Evolutionary conservation across 2,797 vertebrate species (phyloP).

Genomic region (Sebastes kiyomatsui): DNA sequence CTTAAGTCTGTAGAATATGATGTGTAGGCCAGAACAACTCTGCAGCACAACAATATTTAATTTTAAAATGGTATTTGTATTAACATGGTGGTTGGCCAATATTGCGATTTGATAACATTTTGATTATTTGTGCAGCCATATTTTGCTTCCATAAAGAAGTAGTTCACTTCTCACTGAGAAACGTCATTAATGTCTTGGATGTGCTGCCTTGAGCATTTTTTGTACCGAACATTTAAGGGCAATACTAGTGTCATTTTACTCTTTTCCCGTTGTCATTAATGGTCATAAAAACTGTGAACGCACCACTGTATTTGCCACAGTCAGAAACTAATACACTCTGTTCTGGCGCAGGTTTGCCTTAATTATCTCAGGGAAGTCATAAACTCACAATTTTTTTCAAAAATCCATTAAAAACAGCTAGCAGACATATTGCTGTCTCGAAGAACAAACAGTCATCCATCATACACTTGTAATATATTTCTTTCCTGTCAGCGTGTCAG

Average conservation of each 20-base stretch:
- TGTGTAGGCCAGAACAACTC: too few relatives aligned
- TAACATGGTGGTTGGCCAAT: too few relatives aligned
- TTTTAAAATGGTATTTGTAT: too few relatives aligned
- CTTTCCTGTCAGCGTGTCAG: constrained; percentile 31
- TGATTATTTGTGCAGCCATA: neutral
- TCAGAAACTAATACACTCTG: constrained; percentile 29
- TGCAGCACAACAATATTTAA: too few relatives aligned
- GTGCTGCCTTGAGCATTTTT: constrained; percentile 7
- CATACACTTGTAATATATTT: constrained; percentile 30
- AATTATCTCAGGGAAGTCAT: constrained; percentile 50
- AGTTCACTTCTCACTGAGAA: neutral
- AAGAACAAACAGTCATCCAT: constrained; percentile 49
- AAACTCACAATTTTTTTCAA: constrained; percentile 57
- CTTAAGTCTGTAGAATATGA: too few relatives aligned
- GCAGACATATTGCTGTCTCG: constrained; percentile 39
- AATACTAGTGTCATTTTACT: neutral
- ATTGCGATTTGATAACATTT: too few relatives aligned
- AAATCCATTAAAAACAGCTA: constrained; percentile 62
- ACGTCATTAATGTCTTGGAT: neutral
- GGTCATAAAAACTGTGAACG: neutral
- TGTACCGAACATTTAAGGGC: neutral
- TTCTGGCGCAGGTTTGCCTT: constrained; percentile 43
- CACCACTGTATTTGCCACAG: neutral
- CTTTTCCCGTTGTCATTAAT: constrained; percentile 6
- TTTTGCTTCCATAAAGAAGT: neutral